Evolutionary conservation across 2,797 vertebrate species (phyloP).

Genomic region (Mormyrops attenuatus): DNA sequence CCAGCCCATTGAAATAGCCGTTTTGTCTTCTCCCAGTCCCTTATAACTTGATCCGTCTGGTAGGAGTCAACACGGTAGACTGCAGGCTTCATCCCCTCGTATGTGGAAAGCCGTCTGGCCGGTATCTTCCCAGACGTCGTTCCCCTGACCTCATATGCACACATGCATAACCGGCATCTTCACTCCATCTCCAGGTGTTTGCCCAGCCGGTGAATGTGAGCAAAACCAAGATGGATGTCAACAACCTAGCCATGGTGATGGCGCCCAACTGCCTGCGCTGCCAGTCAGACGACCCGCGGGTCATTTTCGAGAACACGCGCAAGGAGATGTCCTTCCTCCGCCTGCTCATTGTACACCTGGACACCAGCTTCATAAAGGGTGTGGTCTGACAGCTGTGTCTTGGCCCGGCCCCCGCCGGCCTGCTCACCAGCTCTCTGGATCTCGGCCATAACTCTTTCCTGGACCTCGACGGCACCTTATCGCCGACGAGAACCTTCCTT

Average conservation of each 20-base stretch:
- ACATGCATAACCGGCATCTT: background rate
- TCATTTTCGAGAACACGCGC: constrained; percentile 74
- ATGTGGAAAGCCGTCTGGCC: background rate
- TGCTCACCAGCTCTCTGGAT: background rate
- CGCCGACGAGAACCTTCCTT: background rate
- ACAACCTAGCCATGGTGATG: constrained; percentile 78
- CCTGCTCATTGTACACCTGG: constrained; percentile 71
- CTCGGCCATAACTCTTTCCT: background rate
- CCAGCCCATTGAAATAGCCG: background rate
- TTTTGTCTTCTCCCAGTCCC: background rate
- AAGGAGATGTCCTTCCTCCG: constrained; percentile 76
- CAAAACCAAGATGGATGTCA: constrained; percentile 76
- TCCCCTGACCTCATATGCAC: background rate
- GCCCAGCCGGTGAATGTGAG: constrained; percentile 72
- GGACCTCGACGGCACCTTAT: background rate
- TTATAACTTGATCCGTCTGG: background rate
- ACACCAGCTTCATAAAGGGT: constrained; percentile 65
- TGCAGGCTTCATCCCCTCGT: background rate
- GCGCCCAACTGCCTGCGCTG: constrained; percentile 74
- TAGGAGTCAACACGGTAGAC: background rate
- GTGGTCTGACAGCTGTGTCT: constrained; percentile 50
- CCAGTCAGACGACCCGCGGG: constrained; percentile 66
- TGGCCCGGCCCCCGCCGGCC: background rate
- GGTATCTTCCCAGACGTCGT: background rate
- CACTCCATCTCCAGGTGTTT: constrained; percentile 56